Percentiles rank a stretch among this genome's conserved stretches.
These are phyloP conservation scores for Achlya flavicornis DNA, from an alignment of 2,888 invertebrate species.

Conservation along the genomic window DNA sequence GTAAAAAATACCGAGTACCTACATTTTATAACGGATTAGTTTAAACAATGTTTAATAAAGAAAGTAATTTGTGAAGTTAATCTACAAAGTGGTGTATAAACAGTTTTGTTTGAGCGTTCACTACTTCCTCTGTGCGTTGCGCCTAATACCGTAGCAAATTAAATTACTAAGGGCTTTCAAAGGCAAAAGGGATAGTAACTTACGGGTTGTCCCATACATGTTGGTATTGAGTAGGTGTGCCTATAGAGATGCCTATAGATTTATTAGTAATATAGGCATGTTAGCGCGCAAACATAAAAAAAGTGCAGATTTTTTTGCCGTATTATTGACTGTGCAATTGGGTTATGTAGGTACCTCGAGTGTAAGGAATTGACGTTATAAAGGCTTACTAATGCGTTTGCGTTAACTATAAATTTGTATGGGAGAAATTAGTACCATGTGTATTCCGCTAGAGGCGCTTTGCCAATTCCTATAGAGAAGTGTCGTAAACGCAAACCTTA, in stretches of 20 bases:
- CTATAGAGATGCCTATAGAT: neutral
- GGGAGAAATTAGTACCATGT: too few relatives aligned
- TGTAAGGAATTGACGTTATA: too few relatives aligned
- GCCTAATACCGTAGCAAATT: conserved; percentile 45
- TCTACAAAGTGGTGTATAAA: neutral
- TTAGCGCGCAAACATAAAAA: too few relatives aligned
- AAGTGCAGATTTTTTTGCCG: too few relatives aligned
- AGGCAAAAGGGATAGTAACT: conserved; percentile 39
- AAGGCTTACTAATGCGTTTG: too few relatives aligned
- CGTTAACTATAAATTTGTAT: too few relatives aligned
- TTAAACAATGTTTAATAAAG: neutral
- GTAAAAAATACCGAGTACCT: neutral
- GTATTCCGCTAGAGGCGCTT: too few relatives aligned
- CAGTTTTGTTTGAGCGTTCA: conserved; percentile 18
- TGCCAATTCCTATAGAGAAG: too few relatives aligned
- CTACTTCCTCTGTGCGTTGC: conserved; percentile 23
- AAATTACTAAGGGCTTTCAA: conserved; percentile 57
- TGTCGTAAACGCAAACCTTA: too few relatives aligned
- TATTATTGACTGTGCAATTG: too few relatives aligned
- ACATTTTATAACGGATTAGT: neutral
- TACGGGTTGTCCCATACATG: conserved; percentile 14
- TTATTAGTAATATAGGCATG: neutral
- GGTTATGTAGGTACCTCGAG: too few relatives aligned
- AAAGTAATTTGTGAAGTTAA: conserved; percentile 9
- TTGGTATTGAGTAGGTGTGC: too few relatives aligned